Evolutionary conservation across 2,797 vertebrate genomes (phyloP), one percentile per base, ranked within the genome.

Genomic region (Rhabdomys pumilio): DNA sequence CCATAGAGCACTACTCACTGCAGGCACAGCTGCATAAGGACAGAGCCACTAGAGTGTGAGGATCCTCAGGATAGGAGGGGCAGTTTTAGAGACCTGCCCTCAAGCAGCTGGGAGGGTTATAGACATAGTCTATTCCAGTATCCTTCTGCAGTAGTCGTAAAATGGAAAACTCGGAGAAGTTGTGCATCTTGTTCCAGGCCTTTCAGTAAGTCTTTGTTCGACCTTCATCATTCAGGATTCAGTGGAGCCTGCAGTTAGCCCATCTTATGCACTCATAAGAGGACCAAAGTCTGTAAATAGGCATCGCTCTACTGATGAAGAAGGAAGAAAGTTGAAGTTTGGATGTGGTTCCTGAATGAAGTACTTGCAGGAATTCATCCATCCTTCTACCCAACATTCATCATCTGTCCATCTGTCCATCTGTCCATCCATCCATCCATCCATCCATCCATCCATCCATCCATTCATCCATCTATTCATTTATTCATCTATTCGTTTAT

Each of bases 251-350:
- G 0, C 14, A 59, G 82, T 65, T 57, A 89, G 65, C 92, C 26
- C 87, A 0, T 77, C 59, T 55, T 59, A 47, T 1, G 13, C 89
- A 55, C 41, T 24, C 63, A 7, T 0, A 17, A 61, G 63, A 67
- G 53, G 44, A 50, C 0, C 0, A 1, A 20, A 59, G 24, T 34
- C 34, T 4, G 0, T 19, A n/a, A 34, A n/a, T 17, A 22, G 41
- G 41, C 29, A 29, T 57, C 77, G 14, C 38, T 34, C 6, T 20
- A 3, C 26, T 9, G 22, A n/a, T 20, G 29, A 93, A 53, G 38
- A 57, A 29, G 44, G 26, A 85, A 86, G 19, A n/a, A 81, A 77
- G 24, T 44, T 85, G 53, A n/a, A n/a, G 7, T 26, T 44, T 26
- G 2, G 14, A 17, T 14, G 24, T 50, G 19, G 29, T 15, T 61